Percentiles rank a stretch among this genome's conserved stretches.
Conservation (phyloP, 2,113 vertebrate species). For the Glareola pratincola region DNA sequence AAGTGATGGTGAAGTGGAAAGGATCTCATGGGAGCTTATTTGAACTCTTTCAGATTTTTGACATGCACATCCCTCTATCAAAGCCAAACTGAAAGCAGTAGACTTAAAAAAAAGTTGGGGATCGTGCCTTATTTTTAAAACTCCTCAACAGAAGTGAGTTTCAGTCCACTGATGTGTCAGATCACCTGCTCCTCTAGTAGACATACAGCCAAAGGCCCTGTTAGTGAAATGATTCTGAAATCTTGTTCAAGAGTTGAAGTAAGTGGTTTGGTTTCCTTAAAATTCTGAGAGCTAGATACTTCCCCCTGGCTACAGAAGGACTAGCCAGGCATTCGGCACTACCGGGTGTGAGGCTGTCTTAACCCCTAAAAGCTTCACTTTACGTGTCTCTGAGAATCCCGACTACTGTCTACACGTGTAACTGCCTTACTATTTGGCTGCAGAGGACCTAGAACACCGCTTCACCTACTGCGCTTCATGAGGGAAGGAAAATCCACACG, state of each 20-base stretch:
- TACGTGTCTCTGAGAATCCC: not conserved
- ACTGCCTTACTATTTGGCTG: not conserved
- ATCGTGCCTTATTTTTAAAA: slow-evolving; percentile 11
- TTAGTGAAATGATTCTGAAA: not conserved
- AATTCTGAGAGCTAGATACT: not conserved
- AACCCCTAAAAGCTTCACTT: not conserved
- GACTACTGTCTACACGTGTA: not conserved
- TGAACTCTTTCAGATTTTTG: not conserved
- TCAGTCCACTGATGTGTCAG: not conserved
- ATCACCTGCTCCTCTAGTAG: not conserved
- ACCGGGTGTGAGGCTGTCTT: not conserved
- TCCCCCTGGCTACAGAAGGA: not conserved
- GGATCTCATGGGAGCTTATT: not conserved
- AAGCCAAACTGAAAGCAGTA: not conserved
- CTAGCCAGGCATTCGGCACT: not conserved
- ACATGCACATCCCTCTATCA: not conserved
- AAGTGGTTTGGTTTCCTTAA: not conserved
- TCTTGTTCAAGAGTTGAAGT: not conserved
- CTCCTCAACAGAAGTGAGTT: not conserved
- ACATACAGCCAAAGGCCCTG: not conserved
- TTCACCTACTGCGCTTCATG: not conserved
- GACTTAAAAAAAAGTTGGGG: not conserved
- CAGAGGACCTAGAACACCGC: not conserved
- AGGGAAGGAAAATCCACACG: not conserved
- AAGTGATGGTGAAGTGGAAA: not conserved